phyloP scores from a whole-genome alignment of 2,113 vertebrate species.

The Semicossyphus pulcher region DNA sequence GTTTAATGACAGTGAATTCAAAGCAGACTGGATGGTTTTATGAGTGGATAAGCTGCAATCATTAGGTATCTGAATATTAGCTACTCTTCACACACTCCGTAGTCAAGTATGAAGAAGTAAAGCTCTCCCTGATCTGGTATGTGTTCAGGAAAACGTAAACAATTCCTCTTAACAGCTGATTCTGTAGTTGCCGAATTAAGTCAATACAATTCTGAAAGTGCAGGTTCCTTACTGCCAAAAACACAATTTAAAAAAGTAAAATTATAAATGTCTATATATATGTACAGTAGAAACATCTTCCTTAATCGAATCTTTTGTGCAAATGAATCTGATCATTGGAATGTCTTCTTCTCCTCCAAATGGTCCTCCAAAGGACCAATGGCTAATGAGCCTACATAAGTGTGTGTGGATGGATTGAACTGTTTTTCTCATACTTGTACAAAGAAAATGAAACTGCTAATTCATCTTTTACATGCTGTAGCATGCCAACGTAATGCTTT shows the following conservation, averaged over 20 bases:
- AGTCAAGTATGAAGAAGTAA: too few species aligned
- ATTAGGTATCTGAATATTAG: neutral
- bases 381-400: neutral
- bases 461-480: too few species aligned
- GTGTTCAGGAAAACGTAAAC: too few species aligned
- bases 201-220: neutral
- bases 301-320: neutral
- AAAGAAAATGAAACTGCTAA: too few species aligned
- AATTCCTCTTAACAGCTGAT: neutral
- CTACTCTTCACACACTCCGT: neutral
- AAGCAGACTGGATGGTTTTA: neutral
- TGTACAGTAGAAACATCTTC: neutral
- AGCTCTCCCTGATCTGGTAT: too few species aligned
- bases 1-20: constrained; percentile 2
- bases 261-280: neutral
- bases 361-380: too few species aligned
- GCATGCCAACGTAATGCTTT: neutral
- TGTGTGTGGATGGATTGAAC: neutral
- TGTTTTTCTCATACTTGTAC: too few species aligned
- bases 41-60: neutral
- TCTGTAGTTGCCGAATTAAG: neutral
- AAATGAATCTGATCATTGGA: neutral
- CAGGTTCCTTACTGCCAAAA: neutral
- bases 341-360: neutral
- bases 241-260: neutral